These are phyloP conservation scores for Anableps anableps DNA, from an alignment of 2,797 vertebrate genomes.

Conservation along the genomic window DNA sequence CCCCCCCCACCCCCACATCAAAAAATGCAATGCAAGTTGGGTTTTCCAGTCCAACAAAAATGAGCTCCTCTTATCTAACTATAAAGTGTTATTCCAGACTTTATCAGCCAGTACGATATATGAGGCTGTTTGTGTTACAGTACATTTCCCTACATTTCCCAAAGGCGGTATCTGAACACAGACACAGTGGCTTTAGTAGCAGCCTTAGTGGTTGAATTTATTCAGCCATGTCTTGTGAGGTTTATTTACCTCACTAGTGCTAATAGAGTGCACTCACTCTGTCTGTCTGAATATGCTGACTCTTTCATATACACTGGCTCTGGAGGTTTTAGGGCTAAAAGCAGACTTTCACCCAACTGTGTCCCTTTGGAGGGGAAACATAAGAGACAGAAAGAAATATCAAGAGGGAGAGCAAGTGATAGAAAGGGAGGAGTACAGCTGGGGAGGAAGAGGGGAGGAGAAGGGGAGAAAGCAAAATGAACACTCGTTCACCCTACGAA, in stretches of 20 bases:
- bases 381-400: conserved; percentile 59
- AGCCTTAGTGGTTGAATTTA: conserved; percentile 69
- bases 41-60: conserved; percentile 8
- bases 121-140: conserved; percentile 67
- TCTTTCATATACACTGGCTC: conserved; percentile 59
- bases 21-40: neutral
- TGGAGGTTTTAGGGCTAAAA: conserved; percentile 76
- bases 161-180: conserved; percentile 60
- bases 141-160: conserved; percentile 70
- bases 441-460: conserved; percentile 15
- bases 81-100: conserved; percentile 46
- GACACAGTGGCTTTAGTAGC: conserved; percentile 54
- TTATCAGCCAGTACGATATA: conserved; percentile 53
- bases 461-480: conserved; percentile 59
- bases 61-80: conserved; percentile 30
- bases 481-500: conserved; percentile 67
- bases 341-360: conserved; percentile 72
- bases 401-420: conserved; percentile 24
- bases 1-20: too few species aligned
- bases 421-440: conserved; percentile 32
- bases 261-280: conserved; percentile 78
- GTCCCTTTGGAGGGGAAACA: conserved; percentile 68
- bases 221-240: conserved; percentile 76
- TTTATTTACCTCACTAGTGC: conserved; percentile 78
- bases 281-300: conserved; percentile 76